Conservation (phyloP, 2,113 vertebrate genomes). For the Sinocyclocheilus maitianheensis region DNA sequence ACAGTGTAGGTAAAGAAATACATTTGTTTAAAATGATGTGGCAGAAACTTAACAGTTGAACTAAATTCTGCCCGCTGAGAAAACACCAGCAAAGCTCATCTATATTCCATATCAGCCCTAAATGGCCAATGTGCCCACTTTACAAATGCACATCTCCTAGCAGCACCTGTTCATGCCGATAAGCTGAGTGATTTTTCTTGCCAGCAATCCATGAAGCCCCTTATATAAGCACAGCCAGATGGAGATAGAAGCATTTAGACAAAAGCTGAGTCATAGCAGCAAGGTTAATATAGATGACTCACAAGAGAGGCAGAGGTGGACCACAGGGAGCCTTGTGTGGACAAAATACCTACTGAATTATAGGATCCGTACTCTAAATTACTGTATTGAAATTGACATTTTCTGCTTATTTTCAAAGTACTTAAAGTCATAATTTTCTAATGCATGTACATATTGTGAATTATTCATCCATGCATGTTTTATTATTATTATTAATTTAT, state of each 20-base stretch:
- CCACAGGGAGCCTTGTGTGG: constrained; percentile 14
- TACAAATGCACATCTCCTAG: background rate
- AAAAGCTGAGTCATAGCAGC: constrained; percentile 27
- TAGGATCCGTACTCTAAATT: background rate
- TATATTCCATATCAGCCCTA: background rate
- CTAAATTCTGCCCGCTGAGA: background rate
- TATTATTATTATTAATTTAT: background rate
- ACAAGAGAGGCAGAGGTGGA: constrained; percentile 20
- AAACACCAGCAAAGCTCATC: constrained; percentile 15
- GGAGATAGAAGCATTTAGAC: constrained; percentile 33
- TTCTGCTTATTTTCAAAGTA: background rate
- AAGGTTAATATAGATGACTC: constrained; percentile 34
- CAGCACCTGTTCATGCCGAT: constrained; percentile 19
- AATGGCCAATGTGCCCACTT: background rate
- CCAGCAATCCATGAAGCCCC: constrained; percentile 9
- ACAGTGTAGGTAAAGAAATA: background rate
- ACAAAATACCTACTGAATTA: constrained; percentile 22
- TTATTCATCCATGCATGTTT: background rate
- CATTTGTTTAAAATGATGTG: background rate
- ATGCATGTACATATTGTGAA: background rate
- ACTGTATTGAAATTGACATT: background rate
- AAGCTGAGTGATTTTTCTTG: constrained; percentile 34
- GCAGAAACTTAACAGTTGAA: background rate
- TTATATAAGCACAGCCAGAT: constrained; percentile 35
- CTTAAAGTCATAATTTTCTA: background rate